Percentiles rank a stretch among this genome's conserved stretches.
phyloP scores from a whole-genome alignment of 2,113 vertebrate genomes.

The Apus apus region DNA sequence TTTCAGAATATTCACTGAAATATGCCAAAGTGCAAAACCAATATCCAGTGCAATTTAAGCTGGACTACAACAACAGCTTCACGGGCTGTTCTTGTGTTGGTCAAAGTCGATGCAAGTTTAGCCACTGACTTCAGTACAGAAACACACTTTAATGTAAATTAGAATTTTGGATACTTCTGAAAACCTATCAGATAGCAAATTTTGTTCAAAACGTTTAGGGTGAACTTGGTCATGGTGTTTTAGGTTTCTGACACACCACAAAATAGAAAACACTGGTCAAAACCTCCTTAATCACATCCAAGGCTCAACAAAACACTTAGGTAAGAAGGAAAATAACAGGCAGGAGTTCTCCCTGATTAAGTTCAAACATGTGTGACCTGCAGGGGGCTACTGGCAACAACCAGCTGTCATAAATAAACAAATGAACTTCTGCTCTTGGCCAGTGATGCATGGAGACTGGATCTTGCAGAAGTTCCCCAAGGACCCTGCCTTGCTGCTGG shows the following conservation, averaged over 20 bases:
- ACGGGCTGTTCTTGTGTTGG: neutral
- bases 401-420: neutral
- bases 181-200: neutral
- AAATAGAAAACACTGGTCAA: neutral
- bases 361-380: neutral
- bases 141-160: neutral
- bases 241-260: neutral
- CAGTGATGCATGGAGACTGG: neutral
- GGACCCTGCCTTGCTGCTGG: fast-evolving
- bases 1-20: neutral
- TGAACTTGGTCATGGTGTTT: neutral
- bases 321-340: neutral
- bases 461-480: neutral
- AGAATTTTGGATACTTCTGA: neutral
- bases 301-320: neutral
- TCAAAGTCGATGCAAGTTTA: neutral
- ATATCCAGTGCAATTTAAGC: neutral
- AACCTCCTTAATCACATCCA: neutral
- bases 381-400: neutral
- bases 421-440: neutral
- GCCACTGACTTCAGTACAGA: neutral
- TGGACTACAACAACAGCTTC: neutral
- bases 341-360: neutral
- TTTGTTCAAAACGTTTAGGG: neutral
- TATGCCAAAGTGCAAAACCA: neutral